These are phyloP conservation scores for Mesochorus sp. DNA, from an alignment of 2,888 invertebrate species.

Conservation along the genomic window DNA sequence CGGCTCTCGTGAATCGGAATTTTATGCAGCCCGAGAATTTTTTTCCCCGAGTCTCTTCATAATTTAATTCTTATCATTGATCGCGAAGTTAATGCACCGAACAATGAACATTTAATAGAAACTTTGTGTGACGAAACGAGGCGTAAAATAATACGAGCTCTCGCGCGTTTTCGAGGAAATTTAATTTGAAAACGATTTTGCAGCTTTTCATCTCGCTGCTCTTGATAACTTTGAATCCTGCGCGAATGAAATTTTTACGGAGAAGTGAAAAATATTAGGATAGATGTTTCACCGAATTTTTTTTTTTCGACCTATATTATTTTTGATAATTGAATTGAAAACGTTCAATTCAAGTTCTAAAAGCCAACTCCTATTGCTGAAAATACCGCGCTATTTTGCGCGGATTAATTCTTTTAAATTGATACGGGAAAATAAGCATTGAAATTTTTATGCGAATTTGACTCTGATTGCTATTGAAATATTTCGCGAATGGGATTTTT, in stretches of 20 bases:
- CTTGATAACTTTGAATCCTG: not conserved
- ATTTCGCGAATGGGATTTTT: not conserved
- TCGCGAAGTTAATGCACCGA: too few species aligned
- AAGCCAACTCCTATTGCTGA: not conserved
- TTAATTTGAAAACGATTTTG: not conserved
- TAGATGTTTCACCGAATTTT: not conserved
- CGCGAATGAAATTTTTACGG: not conserved
- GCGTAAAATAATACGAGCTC: too few species aligned
- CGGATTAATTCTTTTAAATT: not conserved
- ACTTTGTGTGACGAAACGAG: too few species aligned
- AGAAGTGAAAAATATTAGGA: not conserved
- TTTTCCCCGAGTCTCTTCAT: too few species aligned
- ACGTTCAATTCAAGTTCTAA: not conserved
- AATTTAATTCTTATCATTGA: too few species aligned
- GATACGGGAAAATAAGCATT: not conserved
- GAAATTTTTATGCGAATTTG: not conserved
- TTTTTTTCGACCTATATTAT: not conserved
- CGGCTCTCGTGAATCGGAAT: too few species aligned
- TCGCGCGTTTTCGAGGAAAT: too few species aligned
- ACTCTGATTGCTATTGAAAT: not conserved
- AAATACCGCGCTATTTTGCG: not conserved
- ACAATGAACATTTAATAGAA: too few species aligned
- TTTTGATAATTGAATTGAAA: conserved; percentile 9
- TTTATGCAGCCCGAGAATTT: too few species aligned
- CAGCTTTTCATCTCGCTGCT: not conserved